Evolutionary conservation across 1,140 invertebrate species (phyloP).

Genomic region (Drosophila grimshawi): DNA sequence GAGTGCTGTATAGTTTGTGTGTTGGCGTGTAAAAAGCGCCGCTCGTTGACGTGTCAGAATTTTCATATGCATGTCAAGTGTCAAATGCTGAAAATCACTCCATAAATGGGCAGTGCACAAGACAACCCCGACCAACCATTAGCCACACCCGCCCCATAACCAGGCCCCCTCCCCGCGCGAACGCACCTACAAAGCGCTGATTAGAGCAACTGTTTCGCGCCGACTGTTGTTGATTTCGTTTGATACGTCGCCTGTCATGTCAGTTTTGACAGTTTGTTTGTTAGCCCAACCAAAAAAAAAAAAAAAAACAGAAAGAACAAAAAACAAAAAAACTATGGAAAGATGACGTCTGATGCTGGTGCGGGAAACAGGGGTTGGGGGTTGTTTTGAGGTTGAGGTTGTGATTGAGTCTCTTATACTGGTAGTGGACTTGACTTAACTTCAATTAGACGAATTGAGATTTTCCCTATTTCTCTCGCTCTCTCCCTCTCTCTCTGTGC

Average conservation of each 20-base stretch:
- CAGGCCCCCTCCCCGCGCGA: not conserved
- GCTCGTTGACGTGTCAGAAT: slow-evolving; percentile 84
- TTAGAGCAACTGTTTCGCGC: slow-evolving; percentile 55
- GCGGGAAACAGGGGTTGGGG: not conserved
- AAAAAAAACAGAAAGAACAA: slow-evolving; percentile 17
- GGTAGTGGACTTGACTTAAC: slow-evolving; percentile 63
- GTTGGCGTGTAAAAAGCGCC: slow-evolving; percentile 56
- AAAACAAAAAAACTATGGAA: slow-evolving; percentile 8
- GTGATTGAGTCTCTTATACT: not conserved
- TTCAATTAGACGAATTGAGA: slow-evolving; percentile 80
- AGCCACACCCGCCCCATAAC: not conserved
- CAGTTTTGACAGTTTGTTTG: slow-evolving; percentile 82
- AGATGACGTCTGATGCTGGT: slow-evolving; percentile 70
- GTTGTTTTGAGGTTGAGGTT: not conserved
- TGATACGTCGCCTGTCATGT: slow-evolving; percentile 81
- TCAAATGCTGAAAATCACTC: slow-evolving; percentile 65
- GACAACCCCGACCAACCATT: not conserved
- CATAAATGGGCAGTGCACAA: slow-evolving; percentile 37
- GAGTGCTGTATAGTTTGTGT: slow-evolving; percentile 7
- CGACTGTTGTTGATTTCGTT: slow-evolving; percentile 59
- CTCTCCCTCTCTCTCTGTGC: slow-evolving; percentile 12
- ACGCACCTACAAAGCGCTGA: slow-evolving; percentile 75
- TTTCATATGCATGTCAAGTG: slow-evolving; percentile 84
- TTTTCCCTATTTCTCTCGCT: slow-evolving; percentile 31
- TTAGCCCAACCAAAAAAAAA: slow-evolving; percentile 25